Evolutionary conservation across 2,797 vertebrate genomes (phyloP).

Genomic region (Cuculus canorus): DNA sequence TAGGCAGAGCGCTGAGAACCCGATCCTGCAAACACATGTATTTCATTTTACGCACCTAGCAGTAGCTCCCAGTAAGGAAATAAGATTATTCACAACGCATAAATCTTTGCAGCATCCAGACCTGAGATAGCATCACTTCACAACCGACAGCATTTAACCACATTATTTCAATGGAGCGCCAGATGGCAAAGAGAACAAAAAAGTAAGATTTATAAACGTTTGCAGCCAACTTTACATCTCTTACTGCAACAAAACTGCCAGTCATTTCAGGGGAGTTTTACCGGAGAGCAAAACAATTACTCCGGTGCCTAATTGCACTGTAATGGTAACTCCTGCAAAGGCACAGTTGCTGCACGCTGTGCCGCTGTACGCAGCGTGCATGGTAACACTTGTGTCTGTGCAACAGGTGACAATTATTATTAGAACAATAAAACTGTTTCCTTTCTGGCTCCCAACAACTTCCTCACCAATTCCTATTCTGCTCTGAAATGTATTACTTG

Average conservation of each 20-base stretch:
- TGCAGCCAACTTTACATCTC: background rate
- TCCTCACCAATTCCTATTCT: background rate
- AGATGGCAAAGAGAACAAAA: constrained; percentile 52
- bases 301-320: background rate
- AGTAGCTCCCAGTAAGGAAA: constrained; percentile 46
- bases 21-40: background rate
- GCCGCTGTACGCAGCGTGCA: accelerated
- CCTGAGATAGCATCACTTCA: constrained; percentile 18
- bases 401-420: background rate
- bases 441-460: background rate
- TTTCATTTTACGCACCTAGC: constrained; percentile 19
- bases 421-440: background rate
- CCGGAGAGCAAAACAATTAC: constrained; percentile 5
- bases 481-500: background rate
- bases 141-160: background rate
- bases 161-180: background rate
- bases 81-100: constrained; percentile 18
- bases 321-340: background rate
- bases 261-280: background rate
- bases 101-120: constrained; percentile 49
- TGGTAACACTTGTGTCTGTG: background rate
- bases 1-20: background rate
- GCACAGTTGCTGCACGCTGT: background rate
- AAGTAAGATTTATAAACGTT: background rate
- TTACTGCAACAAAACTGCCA: background rate